Evolutionary conservation across 2,888 invertebrate species (phyloP).

Genomic region (Anorthoa munda): DNA sequence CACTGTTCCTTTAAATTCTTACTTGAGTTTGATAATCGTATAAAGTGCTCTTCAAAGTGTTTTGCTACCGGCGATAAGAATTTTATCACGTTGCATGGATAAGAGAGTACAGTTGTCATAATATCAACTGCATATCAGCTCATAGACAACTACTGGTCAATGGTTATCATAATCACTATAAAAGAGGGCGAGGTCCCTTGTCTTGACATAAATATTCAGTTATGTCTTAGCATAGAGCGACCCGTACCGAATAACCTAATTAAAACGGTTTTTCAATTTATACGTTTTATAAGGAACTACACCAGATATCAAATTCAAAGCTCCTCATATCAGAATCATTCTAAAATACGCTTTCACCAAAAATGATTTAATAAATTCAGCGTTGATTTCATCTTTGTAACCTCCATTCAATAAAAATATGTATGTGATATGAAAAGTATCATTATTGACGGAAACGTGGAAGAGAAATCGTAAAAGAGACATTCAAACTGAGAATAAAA

Average conservation of each 20-base stretch:
- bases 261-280: neutral
- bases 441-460: conserved; percentile 61
- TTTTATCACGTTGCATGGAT: too few relatives aligned
- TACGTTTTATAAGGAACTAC: neutral
- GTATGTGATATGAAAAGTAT: conserved; percentile 55
- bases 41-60: neutral
- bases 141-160: neutral
- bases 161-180: too few relatives aligned
- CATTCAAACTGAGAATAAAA: conserved; percentile 64
- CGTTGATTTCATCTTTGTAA: conserved; percentile 43
- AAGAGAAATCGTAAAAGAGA: conserved; percentile 63
- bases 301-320: conserved; percentile 12
- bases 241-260: neutral
- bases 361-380: conserved; percentile 15
- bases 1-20: too few relatives aligned
- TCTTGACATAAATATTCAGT: neutral
- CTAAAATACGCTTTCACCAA: conserved; percentile 23
- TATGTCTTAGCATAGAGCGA: too few relatives aligned
- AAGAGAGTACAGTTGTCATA: neutral
- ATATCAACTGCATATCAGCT: neutral
- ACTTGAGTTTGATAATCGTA: neutral
- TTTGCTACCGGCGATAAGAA: too few relatives aligned
- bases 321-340: too few relatives aligned
- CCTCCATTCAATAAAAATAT: conserved; percentile 52
- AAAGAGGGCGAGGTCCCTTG: too few relatives aligned